A percentile compares a stretch with the other conserved stretches of the same genome.
phyloP scores from a whole-genome alignment of 2,888 invertebrate species.

The Cheilosia urbana region DNA sequence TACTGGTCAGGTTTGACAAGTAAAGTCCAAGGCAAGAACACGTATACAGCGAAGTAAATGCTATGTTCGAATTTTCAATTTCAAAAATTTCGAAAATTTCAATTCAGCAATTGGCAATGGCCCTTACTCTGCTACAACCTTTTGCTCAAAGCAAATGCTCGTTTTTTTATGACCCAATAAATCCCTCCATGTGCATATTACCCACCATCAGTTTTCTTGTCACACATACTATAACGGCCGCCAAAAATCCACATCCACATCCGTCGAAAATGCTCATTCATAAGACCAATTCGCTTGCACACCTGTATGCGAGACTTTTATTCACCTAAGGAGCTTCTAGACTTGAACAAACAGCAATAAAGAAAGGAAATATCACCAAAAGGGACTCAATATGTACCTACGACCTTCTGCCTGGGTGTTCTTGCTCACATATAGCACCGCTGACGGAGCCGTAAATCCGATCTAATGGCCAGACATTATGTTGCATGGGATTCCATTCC shows the following conservation, averaged over 20 bases:
- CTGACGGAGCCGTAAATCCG: conserved; percentile 42
- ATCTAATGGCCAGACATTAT: conserved; percentile 59
- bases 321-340: conserved; percentile 1
- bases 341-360: conserved; percentile 33
- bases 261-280: background rate
- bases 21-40: too few relatives aligned
- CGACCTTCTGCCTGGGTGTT: background rate
- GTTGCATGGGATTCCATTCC: conserved; percentile 27
- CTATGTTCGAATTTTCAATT: too few relatives aligned
- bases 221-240: background rate
- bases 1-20: too few relatives aligned
- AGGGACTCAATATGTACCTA: conserved; percentile 14
- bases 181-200: background rate
- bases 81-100: too few relatives aligned
- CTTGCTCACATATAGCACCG: background rate
- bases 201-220: background rate
- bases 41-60: too few relatives aligned
- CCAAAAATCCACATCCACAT: background rate
- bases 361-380: conserved; percentile 34
- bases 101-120: too few relatives aligned
- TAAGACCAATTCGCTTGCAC: conserved; percentile 5
- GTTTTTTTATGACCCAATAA: too few relatives aligned
- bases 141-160: too few relatives aligned
- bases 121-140: too few relatives aligned
- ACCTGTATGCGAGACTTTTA: conserved; percentile 5